A percentile compares a stretch with the other conserved stretches of the same genome.
Evolutionary conservation across 2,113 vertebrate genomes (phyloP).

Genomic region (Benthochromis sp.): DNA sequence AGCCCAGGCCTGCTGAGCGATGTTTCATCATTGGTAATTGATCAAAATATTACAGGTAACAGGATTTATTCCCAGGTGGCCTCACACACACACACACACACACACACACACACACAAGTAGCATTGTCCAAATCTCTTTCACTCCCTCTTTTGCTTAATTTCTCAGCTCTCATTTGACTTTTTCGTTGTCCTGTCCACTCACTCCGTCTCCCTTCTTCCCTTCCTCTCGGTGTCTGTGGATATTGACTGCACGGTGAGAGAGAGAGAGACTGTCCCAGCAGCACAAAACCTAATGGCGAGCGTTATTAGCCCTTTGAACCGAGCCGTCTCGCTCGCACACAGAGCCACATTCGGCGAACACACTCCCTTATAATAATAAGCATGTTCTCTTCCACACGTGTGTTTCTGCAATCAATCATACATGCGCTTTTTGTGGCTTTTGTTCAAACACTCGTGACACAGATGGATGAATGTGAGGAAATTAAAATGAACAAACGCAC

Average conservation of each 20-base stretch:
- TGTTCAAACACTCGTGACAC: neutral
- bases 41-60: constrained; percentile 53
- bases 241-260: constrained; percentile 6
- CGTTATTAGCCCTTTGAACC: constrained; percentile 48
- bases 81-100: neutral
- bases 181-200: neutral
- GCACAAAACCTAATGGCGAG: constrained; percentile 28
- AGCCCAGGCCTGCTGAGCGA: neutral
- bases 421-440: neutral
- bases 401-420: constrained; percentile 33
- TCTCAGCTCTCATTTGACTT: neutral
- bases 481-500: constrained; percentile 27
- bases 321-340: constrained; percentile 1
- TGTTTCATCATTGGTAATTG: constrained; percentile 56
- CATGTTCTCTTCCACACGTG: constrained; percentile 2
- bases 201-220: neutral
- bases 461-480: constrained; percentile 14
- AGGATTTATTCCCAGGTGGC: constrained; percentile 3
- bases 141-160: neutral
- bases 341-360: neutral
- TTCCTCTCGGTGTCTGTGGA: neutral
- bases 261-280: neutral
- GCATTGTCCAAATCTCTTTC: neutral
- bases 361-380: neutral
- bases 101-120: neutral